Evolutionary conservation across 64 coral and sea anemone species (phyloP).

Genomic region (Montipora cactus): DNA sequence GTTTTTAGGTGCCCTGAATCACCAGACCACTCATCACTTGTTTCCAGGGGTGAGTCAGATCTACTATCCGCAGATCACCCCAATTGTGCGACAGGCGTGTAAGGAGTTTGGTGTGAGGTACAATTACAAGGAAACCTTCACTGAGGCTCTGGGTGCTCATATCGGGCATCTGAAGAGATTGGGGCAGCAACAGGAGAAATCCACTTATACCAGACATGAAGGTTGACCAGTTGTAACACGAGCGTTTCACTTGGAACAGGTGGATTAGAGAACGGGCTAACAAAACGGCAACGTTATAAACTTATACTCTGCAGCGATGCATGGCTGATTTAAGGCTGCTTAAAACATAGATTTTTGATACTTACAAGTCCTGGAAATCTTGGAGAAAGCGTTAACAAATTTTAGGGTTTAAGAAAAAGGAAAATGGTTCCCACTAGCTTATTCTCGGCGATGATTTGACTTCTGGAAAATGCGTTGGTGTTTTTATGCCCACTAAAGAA

Average conservation of each 20-base stretch:
- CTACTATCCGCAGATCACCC: slow-evolving; percentile 88
- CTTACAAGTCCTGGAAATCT: no score
- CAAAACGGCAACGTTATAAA: neutral
- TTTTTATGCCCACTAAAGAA: no score
- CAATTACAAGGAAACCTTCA: slow-evolving; percentile 85
- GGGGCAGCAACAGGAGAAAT: slow-evolving; percentile 42
- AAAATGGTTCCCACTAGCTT: no score
- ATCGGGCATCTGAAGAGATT: slow-evolving; percentile 84
- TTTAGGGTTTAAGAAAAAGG: no score
- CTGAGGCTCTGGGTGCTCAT: slow-evolving; percentile 74
- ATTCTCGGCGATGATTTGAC: no score
- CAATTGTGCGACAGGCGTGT: slow-evolving; percentile 81
- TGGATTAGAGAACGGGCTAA: neutral
- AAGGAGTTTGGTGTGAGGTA: slow-evolving; percentile 88
- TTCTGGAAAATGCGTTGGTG: no score
- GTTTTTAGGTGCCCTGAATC: slow-evolving; percentile 82
- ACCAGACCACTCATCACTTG: slow-evolving; percentile 86
- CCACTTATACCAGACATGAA: neutral
- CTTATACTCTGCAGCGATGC: no score
- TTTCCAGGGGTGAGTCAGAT: slow-evolving; percentile 85
- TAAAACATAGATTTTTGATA: no score
- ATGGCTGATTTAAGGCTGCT: no score
- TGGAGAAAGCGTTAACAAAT: no score
- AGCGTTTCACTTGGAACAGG: neutral
- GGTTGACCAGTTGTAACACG: neutral